Percentiles rank a stretch among this genome's conserved stretches.
These are phyloP conservation scores for Cyanoramphus novaezelandiae DNA, from an alignment of 2,113 vertebrate genomes.

Conservation along the genomic window DNA sequence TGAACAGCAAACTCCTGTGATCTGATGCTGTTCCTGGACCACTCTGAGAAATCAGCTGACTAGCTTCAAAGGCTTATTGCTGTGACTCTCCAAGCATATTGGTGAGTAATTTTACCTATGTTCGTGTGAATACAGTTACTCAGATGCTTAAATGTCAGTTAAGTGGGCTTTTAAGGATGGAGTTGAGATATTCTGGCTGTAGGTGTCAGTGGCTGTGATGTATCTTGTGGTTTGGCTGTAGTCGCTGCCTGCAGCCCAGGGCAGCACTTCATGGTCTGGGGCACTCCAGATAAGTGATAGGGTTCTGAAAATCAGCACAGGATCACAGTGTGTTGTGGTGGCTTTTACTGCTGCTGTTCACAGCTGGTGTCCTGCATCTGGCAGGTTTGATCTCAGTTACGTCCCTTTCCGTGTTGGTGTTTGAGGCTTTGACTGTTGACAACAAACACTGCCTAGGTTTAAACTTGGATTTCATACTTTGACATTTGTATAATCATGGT, in stretches of 20 bases:
- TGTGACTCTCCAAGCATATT: rapidly evolving
- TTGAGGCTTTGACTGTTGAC: background rate
- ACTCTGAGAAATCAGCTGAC: background rate
- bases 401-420: background rate
- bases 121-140: background rate
- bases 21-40: background rate
- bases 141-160: background rate
- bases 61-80: background rate
- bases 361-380: background rate
- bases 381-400: background rate
- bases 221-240: background rate
- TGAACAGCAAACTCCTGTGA: background rate
- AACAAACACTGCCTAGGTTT: background rate
- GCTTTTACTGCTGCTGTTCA: background rate
- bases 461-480: rapidly evolving
- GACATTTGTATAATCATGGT: background rate
- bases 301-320: background rate
- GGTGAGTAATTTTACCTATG: background rate
- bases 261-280: background rate
- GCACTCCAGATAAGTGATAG: rapidly evolving
- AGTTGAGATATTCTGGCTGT: background rate
- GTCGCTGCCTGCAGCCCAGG: rapidly evolving
- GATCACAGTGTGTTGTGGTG: rapidly evolving
- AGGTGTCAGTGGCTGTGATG: rapidly evolving
- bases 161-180: background rate